Percentiles rank a stretch among this genome's conserved stretches.
Conservation (phyloP, 2,888 invertebrate species). For the Drosophila melanocephala region DNA sequence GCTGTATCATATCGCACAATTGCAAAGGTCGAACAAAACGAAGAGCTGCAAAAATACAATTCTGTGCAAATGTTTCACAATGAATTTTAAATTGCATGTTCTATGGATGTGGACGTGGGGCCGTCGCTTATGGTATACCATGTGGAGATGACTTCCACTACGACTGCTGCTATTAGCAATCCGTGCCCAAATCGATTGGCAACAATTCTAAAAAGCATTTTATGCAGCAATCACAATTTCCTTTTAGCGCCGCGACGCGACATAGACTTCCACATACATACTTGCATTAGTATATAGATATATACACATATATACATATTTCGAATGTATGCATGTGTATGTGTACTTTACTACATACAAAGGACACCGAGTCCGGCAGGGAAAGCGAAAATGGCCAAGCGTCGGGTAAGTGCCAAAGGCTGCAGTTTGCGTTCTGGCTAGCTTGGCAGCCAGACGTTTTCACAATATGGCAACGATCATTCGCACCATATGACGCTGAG, state of each 20-base stretch:
- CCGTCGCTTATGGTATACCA: constrained; percentile 51
- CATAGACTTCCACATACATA: constrained; percentile 24
- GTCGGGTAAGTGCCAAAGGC: constrained; percentile 35
- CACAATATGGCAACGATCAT: constrained; percentile 78
- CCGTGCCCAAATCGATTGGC: constrained; percentile 79
- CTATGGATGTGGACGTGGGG: constrained; percentile 28
- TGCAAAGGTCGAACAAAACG: constrained; percentile 48
- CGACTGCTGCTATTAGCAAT: constrained; percentile 63
- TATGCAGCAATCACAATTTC: constrained; percentile 79
- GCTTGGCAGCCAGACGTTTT: constrained; percentile 57
- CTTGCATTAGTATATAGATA: constrained; percentile 3
- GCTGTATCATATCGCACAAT: constrained; percentile 58
- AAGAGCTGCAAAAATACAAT: constrained; percentile 54
- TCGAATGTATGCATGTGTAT: neutral
- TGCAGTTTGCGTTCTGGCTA: constrained; percentile 31
- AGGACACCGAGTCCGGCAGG: constrained; percentile 15
- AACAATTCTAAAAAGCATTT: constrained; percentile 81
- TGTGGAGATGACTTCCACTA: constrained; percentile 26
- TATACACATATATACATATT: constrained; percentile 5
- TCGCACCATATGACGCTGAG: constrained; percentile 70
- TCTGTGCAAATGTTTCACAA: constrained; percentile 76
- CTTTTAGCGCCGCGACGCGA: constrained; percentile 70
- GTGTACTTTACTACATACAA: constrained; percentile 24
- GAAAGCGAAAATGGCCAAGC: constrained; percentile 23
- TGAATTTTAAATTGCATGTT: constrained; percentile 75